phyloP scores from a whole-genome alignment of 2,113 vertebrate genomes.

The Salvelinus alpinus region DNA sequence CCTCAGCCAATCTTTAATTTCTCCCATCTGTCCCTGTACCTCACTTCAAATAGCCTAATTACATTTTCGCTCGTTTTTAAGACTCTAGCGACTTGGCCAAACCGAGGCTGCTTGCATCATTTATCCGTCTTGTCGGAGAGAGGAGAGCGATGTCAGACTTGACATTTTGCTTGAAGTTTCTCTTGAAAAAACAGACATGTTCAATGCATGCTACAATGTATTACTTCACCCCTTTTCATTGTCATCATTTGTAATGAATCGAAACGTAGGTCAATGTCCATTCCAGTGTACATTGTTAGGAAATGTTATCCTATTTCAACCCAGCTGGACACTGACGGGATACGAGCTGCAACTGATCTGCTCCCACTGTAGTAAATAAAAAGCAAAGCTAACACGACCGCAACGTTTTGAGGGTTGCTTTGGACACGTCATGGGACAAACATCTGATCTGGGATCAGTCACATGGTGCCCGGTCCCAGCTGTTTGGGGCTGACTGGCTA shows the following conservation, averaged over 20 bases:
- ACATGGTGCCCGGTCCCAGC: neutral
- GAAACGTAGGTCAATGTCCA: neutral
- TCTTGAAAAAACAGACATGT: too few species aligned
- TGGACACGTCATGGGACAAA: too few species aligned
- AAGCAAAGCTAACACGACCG: too few species aligned
- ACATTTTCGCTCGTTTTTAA: neutral
- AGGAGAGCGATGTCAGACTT: neutral
- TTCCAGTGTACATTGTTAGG: neutral
- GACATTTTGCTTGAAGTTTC: too few species aligned
- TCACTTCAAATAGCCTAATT: constrained; percentile 16
- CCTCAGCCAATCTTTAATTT: constrained; percentile 15
- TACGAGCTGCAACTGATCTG: too few species aligned
- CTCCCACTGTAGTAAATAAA: too few species aligned
- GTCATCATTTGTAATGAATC: neutral
- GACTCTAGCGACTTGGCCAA: neutral
- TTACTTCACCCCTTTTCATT: neutral
- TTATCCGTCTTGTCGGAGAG: neutral
- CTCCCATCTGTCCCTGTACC: constrained; percentile 24
- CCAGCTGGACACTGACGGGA: neutral
- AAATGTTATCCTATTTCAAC: neutral
- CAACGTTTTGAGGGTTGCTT: neutral
- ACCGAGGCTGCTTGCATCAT: neutral
- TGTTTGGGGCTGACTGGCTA: neutral
- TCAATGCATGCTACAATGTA: neutral
- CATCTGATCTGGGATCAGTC: neutral